Base-by-base conservation (phyloP, 2,888 invertebrate species). In the Chaetogeoica ovagalla region DNA sequence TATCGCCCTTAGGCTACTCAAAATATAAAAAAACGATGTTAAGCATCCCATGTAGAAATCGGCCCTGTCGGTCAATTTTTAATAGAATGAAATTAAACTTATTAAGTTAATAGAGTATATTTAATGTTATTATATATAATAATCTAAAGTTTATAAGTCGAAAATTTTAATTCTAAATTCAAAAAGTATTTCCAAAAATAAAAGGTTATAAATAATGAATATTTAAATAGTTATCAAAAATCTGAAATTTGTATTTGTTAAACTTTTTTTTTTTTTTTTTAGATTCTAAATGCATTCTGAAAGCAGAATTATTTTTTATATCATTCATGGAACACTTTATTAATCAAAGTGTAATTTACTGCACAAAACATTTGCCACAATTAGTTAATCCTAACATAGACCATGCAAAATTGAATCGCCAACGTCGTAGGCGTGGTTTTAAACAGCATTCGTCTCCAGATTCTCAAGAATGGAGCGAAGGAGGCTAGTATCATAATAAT, bases 381-480 rank as follows among this genome's bases (percentile, higher is more conserved):
- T 57, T 79, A 23, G 57, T 79, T 39, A 39, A 79, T 23, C 77
- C 77, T 63, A 70, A 70, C 11, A 62, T 79, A 63, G 63, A 79
- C 3, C 77, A 79, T 15, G 17, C 55, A 52, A 63, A 79, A 63
- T 52, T 79, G 39, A 79, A 63, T 21, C 70, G 77, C 1, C n/a
- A 23, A 71, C 77, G 77, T 70, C 77, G 77, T 19, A 79, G 77
- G 0, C 77, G 77, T 21, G 77, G 77, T 48, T 79, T 79, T 79
- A 79, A 30, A 55, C 43, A 79, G 55, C 39, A 63, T 63, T 79
- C 70, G 52, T 79, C 77, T 30, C 70, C 63, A 39, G 77, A 79
- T 63, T 70, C 77, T 71, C 77, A 79, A 79, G 77, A 79, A 23
- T 79, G 70, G 70, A 79, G 70, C 63, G 73, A 73, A 73, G 77